Evolutionary conservation across 2,797 vertebrate genomes (phyloP), one percentile per base, ranked within the genome.

Genomic region (Varecia variegata): DNA sequence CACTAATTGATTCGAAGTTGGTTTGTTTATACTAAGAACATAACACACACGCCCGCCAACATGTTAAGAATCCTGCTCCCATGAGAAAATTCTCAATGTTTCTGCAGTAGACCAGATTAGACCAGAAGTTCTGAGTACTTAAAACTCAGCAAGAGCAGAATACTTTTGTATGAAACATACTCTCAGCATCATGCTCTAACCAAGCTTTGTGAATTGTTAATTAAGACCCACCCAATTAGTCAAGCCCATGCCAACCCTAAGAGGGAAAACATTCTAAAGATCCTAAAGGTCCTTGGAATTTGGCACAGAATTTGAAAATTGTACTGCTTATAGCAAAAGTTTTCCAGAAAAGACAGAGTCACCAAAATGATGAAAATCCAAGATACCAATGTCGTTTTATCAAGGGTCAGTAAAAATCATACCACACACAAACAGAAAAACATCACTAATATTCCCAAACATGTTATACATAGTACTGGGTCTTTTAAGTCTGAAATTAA

Each of bases 401-500:
- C 73, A 93, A 88, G 7, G 3, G 15, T 91, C 45, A 96, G 14
- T 80, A 96, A 95, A 93, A 96, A 47, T 38, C 86, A 50, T 25
- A 76, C 3, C 27, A 74, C 13, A 95, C 10, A 45, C 25, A 90
- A 68, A 86, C 43, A 47, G 47, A 43, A 80, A 90, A 80, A 60
- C 17, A 35, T 5, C 50, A 45, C n/a, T 58, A 52, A 82, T 15
- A 54, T 79, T 79, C 7, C 81, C 67, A 67, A 70, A 21, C 71
- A 25, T 92, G 58, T 58, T 6, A 35, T 3, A 90, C 17, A 17
- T 45, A 90, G 30, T 73, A 71, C 35, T 68, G 7, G 3, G 56
- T 79, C 85, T 11, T 3, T 27, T 40, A 9, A 82, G 43, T 7
- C 32, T 74, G 27, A 93, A 95, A 82, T 45, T 81, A 84, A 62